Conservation (phyloP, 2,113 vertebrate genomes). For the Gallinago jamesoni region DNA sequence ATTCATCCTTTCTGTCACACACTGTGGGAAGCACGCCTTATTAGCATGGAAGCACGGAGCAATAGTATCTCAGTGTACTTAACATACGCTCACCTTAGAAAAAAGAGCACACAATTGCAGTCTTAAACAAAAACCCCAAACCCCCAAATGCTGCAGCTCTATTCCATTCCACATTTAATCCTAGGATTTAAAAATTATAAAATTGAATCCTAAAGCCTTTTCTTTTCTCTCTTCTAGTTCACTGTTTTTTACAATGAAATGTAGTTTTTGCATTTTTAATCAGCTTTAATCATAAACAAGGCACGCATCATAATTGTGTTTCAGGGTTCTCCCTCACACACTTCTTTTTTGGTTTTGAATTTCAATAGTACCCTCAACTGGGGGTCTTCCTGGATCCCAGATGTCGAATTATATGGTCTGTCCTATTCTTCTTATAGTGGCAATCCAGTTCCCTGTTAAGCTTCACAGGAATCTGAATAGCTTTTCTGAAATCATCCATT, state of each 20-base stretch:
- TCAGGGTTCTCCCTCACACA: slow-evolving; percentile 10
- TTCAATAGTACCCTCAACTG: slow-evolving; percentile 66
- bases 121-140: slow-evolving; percentile 40
- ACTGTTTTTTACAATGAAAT: slow-evolving; percentile 38
- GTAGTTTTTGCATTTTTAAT: slow-evolving; percentile 73
- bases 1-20: slow-evolving; percentile 81
- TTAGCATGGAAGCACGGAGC: slow-evolving; percentile 73
- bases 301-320: slow-evolving; percentile 55
- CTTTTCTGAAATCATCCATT: slow-evolving; percentile 49
- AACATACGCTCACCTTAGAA: slow-evolving; percentile 61
- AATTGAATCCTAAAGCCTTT: slow-evolving; percentile 60
- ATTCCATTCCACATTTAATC: slow-evolving; percentile 35
- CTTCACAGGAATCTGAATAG: slow-evolving; percentile 60
- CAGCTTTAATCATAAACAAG: slow-evolving; percentile 64
- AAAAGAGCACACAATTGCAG: slow-evolving; percentile 48
- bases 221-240: slow-evolving; percentile 35
- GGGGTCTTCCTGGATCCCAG: slow-evolving; percentile 72
- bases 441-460: slow-evolving; percentile 58
- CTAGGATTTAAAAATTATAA: slow-evolving; percentile 65
- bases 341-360: slow-evolving; percentile 61
- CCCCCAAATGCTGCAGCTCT: slow-evolving; percentile 3
- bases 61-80: slow-evolving; percentile 59
- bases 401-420: slow-evolving; percentile 67
- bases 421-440: slow-evolving; percentile 36
- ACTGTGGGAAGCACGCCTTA: slow-evolving; percentile 80